Evolutionary conservation across 1,140 invertebrate genomes (phyloP).

Genomic region (Drosophila santomea): DNA sequence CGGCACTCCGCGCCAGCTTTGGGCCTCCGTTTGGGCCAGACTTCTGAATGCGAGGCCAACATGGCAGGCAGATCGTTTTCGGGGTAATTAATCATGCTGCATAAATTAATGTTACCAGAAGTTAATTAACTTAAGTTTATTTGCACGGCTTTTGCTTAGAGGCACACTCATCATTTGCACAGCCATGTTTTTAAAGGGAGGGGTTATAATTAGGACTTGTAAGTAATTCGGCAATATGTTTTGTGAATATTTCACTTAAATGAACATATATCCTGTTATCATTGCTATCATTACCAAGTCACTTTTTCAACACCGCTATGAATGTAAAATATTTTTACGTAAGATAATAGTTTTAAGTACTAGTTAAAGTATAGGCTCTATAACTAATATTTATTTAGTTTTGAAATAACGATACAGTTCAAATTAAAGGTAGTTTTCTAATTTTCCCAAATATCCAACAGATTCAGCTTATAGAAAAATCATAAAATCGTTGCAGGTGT

Average conservation of each 20-base stretch:
- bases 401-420: too few relatives aligned
- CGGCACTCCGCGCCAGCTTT: constrained; percentile 13
- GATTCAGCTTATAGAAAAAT: too few relatives aligned
- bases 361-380: too few relatives aligned
- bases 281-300: too few relatives aligned
- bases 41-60: constrained; percentile 30
- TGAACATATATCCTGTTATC: background rate
- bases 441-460: background rate
- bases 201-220: background rate
- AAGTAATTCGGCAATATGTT: background rate
- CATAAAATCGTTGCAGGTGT: constrained; percentile 17
- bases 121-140: constrained; percentile 82
- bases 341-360: too few relatives aligned
- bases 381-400: too few relatives aligned
- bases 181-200: background rate
- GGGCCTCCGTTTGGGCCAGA: constrained; percentile 8
- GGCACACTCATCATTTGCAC: constrained; percentile 41
- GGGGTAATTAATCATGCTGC: constrained; percentile 75
- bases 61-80: constrained; percentile 55
- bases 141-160: constrained; percentile 60
- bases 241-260: background rate
- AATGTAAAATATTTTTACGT: too few relatives aligned
- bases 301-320: too few relatives aligned
- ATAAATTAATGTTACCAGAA: constrained; percentile 79
- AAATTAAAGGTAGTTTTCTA: background rate